Evolutionary conservation across 2,888 invertebrate genomes (phyloP).

Genomic region (Agrochola lychnidis): DNA sequence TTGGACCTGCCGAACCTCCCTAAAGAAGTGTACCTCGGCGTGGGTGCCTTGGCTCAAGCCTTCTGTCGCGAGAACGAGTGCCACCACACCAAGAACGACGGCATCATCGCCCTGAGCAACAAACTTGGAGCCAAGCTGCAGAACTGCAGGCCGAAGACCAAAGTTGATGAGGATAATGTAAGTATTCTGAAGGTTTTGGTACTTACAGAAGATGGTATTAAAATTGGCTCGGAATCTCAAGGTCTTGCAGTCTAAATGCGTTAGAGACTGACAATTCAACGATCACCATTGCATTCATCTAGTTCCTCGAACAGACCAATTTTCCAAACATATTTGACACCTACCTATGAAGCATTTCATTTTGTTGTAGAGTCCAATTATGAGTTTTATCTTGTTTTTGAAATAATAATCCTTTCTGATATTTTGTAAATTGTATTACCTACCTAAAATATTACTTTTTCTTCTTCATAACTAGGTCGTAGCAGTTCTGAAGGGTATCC

Average conservation of each 20-base stretch:
- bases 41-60: slow-evolving; percentile 93
- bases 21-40: slow-evolving; percentile 93
- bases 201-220: neutral
- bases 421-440: neutral
- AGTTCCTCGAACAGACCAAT: too few relatives aligned
- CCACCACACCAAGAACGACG: slow-evolving; percentile 83
- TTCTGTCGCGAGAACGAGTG: slow-evolving; percentile 93
- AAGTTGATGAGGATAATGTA: slow-evolving; percentile 92
- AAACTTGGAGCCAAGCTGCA: slow-evolving; percentile 92
- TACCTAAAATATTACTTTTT: neutral
- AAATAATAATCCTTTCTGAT: too few relatives aligned
- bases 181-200: slow-evolving; percentile 60
- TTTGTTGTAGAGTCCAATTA: neutral
- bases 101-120: slow-evolving; percentile 91
- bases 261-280: neutral
- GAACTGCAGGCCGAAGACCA: slow-evolving; percentile 92
- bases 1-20: slow-evolving; percentile 91
- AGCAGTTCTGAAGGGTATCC: slow-evolving; percentile 94
- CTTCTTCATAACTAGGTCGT: slow-evolving; percentile 87
- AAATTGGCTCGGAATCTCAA: neutral
- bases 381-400: neutral
- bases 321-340: too few relatives aligned
- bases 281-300: too few relatives aligned
- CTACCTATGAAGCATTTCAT: neutral
- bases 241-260: too few relatives aligned